Conservation (phyloP, 2,113 vertebrate genomes). For the Micronycteris hirsuta region DNA sequence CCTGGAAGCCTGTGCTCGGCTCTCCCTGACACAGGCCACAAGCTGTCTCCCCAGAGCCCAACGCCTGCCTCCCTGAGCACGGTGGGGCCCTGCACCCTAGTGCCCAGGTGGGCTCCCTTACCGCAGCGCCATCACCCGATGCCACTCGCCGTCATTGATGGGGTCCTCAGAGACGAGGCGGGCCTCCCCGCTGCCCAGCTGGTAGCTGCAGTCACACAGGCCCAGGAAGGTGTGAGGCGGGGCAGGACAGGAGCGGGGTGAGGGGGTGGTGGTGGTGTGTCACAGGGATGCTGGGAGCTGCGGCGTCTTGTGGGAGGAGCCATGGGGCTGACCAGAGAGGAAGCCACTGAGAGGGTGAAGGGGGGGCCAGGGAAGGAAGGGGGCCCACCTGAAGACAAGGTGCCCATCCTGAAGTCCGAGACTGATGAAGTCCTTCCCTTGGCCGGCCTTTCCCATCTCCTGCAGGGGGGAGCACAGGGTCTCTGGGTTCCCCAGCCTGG, state of each 20-base stretch:
- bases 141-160: constrained; percentile 92
- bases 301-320: not conserved
- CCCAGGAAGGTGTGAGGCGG: not conserved
- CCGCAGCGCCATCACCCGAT: constrained; percentile 89
- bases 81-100: accelerated
- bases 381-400: constrained; percentile 90
- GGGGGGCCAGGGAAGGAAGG: not conserved
- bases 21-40: not conserved
- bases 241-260: not conserved
- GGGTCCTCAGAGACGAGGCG: constrained; percentile 85
- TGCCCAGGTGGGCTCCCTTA: constrained; percentile 33
- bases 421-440: constrained; percentile 91
- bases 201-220: constrained; percentile 83
- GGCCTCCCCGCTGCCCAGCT: constrained; percentile 94
- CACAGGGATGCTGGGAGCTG: not conserved
- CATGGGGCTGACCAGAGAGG: not conserved
- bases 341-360: accelerated
- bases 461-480: constrained; percentile 60
- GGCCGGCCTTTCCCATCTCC: constrained; percentile 82
- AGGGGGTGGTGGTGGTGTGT: too few species aligned
- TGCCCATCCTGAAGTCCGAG: constrained; percentile 89
- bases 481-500: not conserved
- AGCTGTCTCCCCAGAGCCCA: not conserved
- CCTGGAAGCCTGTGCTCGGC: not conserved
- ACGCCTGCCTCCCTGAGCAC: accelerated